Percentiles rank a stretch among this genome's conserved stretches.
Evolutionary conservation across 1,140 invertebrate genomes (phyloP).

Genomic region (Ceratosolen fusciceps): DNA sequence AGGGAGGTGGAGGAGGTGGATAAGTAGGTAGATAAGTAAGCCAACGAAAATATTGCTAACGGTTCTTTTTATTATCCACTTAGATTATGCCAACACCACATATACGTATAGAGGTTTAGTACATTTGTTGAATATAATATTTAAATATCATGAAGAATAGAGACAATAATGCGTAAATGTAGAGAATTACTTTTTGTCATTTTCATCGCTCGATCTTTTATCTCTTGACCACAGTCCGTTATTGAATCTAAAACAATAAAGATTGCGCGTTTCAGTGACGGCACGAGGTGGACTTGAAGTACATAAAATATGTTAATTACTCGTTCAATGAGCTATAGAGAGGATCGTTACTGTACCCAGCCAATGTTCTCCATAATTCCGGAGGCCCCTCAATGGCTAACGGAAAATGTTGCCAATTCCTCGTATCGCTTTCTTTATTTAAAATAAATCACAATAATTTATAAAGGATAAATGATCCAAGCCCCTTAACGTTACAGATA

Average conservation of each 20-base stretch:
- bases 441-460: not conserved
- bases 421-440: constrained; percentile 40
- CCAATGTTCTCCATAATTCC: constrained; percentile 63
- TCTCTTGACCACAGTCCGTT: constrained; percentile 61
- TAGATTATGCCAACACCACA: constrained; percentile 10
- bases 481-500: not conserved
- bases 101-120: not conserved
- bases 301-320: constrained; percentile 56
- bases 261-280: not conserved
- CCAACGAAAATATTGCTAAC: not conserved
- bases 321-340: constrained; percentile 52
- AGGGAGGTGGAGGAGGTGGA: too few relatives aligned
- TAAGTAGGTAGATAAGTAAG: too few relatives aligned
- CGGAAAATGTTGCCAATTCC: constrained; percentile 62
- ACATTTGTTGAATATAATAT: not conserved
- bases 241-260: constrained; percentile 54
- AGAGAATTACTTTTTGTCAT: constrained; percentile 14
- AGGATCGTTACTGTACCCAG: constrained; percentile 58
- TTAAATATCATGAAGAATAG: not conserved
- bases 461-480: not conserved
- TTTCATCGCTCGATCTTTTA: constrained; percentile 49
- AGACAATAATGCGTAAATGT: constrained; percentile 15
- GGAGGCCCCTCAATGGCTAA: constrained; percentile 63
- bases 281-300: too few relatives aligned
- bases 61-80: constrained; percentile 25